Base-by-base conservation (phyloP, 2,797 vertebrate genomes). In the Gouania willdenowi region DNA sequence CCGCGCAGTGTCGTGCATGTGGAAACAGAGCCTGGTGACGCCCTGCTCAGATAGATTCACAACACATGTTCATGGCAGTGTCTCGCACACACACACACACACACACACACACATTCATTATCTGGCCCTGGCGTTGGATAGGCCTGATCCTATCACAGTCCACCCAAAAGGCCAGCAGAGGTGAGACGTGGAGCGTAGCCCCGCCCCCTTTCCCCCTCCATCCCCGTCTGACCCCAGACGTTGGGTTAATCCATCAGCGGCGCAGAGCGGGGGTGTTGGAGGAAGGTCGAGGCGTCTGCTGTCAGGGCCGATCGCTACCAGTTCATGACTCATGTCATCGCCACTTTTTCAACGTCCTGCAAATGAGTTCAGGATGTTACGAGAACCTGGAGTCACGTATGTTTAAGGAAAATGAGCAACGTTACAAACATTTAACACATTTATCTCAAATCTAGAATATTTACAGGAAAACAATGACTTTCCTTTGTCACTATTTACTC, bases 31-130 rank as follows among this genome's bases (percentile, higher is more conserved):
- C 69, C 38, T 35, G 49, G 54, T 68, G 66, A 67, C 59, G 45
- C 69, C 62, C 53, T 11, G 50, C 50, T 14, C 77, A 81, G 62
- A 88, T 86, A 88, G 79, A 88, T 88, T 79, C 70, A 75, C 84
- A 75, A 77, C 86, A 83, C 88, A 71, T 91, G 89, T 89, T 88
- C 81, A 71, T 80, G 75, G 72, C 76, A 61, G 71, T 59, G 57
- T 79, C 66, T 69, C 55, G 52, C 31, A 23, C 15, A 52, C 41
- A 29, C 48, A 35, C 31, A 34, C 38, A 52, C 27, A 29, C 35
- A 43, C 41, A 43, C 37, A 29, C 33, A 33, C 33, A 30, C 28
- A 60, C 65, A 71, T 71, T 74, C 64, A 65, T 75, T 71, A 83
- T 71, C 73, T 66, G 12, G 41, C 39, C 66, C 58, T 55, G 30